Base-by-base conservation (phyloP, 2,797 vertebrate species). In the Saxicola maurus region DNA sequence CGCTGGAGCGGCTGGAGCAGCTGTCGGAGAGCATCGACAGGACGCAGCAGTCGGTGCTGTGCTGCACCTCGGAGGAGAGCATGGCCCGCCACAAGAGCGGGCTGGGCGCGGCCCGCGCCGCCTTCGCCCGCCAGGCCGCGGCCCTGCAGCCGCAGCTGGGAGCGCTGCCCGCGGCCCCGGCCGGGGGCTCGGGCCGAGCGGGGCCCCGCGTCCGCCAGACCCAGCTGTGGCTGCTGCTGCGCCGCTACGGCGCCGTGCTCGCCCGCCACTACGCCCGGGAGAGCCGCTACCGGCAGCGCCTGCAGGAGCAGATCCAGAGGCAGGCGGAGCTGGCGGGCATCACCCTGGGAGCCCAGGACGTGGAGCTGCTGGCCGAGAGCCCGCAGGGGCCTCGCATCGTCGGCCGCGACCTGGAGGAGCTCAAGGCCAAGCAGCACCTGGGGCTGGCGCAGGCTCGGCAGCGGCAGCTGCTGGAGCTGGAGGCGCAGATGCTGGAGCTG, bases 401-500 rank as follows among this genome's bases (percentile, higher is more conserved):
- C 3, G 96, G 96, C 23, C 56, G 69, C 28, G 96, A 96, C 77
- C 77, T 97, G 81, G 95, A 95, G 27, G 89, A 95, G 42, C 92
- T 94, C 0, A 71, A 82, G 59, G 95, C 96, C 74, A 82, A 91
- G 67, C 93, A 90, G 10, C 93, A 91, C 17, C 31, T 97, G 28
- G 89, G 94, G 28, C 18, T 88, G 85, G 94, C 93, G 15, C 96
- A 95, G 27, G 92, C 88, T 20, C 80, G 87, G 4, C 96, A 94
- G 57, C 92, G 69, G 65, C 96, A 97, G 90, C 94, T 97, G 23
- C 79, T 96, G 8, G 96, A 96, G 49, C 87, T 97, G 85, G 96
- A 97, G 35, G 84, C 24, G 23, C 96, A 96, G 90, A 89, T 97
- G 66, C 46, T 27, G 5, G 96, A 97, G 81, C 90, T 97, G 40